Evolutionary conservation across 2,797 vertebrate species (phyloP).

Genomic region (Emys orbicularis): DNA sequence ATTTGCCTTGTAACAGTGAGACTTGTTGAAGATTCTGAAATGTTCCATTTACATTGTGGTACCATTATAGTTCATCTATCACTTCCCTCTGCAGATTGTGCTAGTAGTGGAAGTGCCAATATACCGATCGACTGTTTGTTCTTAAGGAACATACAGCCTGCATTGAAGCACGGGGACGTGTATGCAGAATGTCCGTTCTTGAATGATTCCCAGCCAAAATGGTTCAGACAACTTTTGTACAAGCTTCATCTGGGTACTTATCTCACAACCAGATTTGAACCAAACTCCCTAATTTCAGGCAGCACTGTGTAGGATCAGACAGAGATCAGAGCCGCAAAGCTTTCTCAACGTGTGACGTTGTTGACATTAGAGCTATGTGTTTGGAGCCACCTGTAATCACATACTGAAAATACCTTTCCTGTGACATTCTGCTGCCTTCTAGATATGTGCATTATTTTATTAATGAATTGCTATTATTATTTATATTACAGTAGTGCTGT

Average conservation of each 20-base stretch:
- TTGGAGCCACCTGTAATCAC: background rate
- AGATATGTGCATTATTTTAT: background rate
- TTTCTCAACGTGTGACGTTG: fast-evolving
- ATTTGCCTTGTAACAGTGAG: background rate
- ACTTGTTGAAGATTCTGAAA: background rate
- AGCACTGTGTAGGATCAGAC: background rate
- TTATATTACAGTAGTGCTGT: background rate
- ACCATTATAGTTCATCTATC: background rate
- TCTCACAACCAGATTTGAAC: background rate
- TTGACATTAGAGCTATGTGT: background rate
- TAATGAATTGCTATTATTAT: background rate
- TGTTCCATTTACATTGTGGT: background rate
- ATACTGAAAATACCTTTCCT: background rate
- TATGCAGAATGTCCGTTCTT: background rate
- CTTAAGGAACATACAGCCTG: background rate
- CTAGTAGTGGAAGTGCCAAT: background rate
- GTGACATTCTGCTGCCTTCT: background rate
- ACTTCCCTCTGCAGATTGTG: background rate
- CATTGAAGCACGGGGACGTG: background rate
- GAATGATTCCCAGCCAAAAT: background rate
- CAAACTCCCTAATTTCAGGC: background rate
- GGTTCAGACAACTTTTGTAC: background rate
- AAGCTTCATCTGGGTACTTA: background rate
- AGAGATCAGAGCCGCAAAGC: background rate
- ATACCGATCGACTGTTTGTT: background rate